phyloP scores from a whole-genome alignment of 2,888 invertebrate genomes.

The Apodemia zela region DNA sequence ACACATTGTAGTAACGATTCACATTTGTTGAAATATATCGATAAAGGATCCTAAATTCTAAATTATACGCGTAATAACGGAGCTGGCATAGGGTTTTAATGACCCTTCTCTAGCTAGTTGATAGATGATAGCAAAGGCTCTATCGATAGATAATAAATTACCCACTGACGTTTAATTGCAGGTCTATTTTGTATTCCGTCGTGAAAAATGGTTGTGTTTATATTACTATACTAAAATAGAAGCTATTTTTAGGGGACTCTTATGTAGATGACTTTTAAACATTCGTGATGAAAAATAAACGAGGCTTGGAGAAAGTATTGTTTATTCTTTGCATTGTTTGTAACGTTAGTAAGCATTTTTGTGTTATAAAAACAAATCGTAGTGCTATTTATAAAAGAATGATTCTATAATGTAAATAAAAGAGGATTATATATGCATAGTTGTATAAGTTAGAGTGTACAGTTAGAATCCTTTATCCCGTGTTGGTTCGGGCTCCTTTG shows the following conservation, averaged over 20 bases:
- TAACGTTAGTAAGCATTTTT: constrained; percentile 3
- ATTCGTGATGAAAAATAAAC: constrained; percentile 15
- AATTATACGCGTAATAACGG: background rate
- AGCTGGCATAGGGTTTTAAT: constrained; percentile 4
- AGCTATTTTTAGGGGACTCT: background rate
- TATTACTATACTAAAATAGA: constrained; percentile 9
- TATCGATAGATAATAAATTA: constrained; percentile 65
- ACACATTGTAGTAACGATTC: too few relatives aligned
- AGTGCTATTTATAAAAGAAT: background rate
- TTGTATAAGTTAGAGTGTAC: too few relatives aligned
- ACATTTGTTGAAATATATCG: background rate
- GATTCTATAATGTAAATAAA: too few relatives aligned
- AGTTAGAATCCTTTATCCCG: too few relatives aligned
- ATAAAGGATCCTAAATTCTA: background rate
- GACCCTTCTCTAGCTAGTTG: constrained; percentile 39
- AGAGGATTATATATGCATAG: too few relatives aligned
- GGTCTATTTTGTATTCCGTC: constrained; percentile 33
- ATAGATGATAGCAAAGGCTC: constrained; percentile 64
- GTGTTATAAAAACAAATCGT: background rate
- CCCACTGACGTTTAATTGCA: constrained; percentile 40
- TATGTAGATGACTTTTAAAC: constrained; percentile 13
- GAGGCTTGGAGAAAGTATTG: background rate
- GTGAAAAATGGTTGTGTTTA: constrained; percentile 36
- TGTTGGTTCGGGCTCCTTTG: too few relatives aligned
- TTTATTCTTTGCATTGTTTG: background rate